A percentile compares a stretch with the other conserved stretches of the same genome.
These are phyloP conservation scores for Daboia siamensis DNA, from an alignment of 2,113 vertebrate species.

Conservation along the genomic window DNA sequence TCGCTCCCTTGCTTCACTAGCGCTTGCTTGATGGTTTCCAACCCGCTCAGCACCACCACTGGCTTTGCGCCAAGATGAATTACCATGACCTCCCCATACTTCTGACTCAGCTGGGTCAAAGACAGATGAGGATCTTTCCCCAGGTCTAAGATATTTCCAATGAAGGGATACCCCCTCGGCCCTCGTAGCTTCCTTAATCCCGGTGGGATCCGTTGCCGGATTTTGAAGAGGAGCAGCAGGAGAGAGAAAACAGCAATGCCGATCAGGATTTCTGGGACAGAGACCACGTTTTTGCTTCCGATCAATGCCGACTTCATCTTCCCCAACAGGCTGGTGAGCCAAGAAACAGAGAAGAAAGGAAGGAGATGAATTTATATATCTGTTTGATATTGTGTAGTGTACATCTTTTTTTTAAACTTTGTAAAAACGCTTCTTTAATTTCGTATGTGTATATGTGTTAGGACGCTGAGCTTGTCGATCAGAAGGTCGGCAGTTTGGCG, in stretches of 20 bases:
- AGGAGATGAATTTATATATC: not conserved
- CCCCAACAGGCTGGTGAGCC: not conserved
- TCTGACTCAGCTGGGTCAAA: slow-evolving; percentile 74
- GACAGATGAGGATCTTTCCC: slow-evolving; percentile 76
- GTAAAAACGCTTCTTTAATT: not conserved
- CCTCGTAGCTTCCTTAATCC: slow-evolving; percentile 77
- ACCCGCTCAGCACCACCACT: slow-evolving; percentile 79
- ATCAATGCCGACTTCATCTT: not conserved
- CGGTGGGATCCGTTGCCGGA: slow-evolving; percentile 59
- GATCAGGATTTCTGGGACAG: slow-evolving; percentile 71
- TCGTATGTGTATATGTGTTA: too few species aligned
- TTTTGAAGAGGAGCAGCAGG: slow-evolving; percentile 69
- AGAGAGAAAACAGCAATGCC: slow-evolving; percentile 65
- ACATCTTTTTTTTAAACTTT: not conserved
- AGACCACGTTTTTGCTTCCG: slow-evolving; percentile 58
- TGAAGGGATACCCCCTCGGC: slow-evolving; percentile 77
- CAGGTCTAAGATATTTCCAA: slow-evolving; percentile 78
- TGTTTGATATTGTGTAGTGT: not conserved
- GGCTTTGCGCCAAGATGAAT: slow-evolving; percentile 82
- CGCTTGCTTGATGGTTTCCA: slow-evolving; percentile 77
- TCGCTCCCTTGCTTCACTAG: slow-evolving; percentile 79
- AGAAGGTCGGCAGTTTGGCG: too few species aligned
- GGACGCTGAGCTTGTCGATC: too few species aligned
- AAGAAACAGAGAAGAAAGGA: not conserved
- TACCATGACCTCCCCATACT: slow-evolving; percentile 79